Base-by-base conservation (phyloP, 2,113 vertebrate genomes). In the Pedetes capensis region DNA sequence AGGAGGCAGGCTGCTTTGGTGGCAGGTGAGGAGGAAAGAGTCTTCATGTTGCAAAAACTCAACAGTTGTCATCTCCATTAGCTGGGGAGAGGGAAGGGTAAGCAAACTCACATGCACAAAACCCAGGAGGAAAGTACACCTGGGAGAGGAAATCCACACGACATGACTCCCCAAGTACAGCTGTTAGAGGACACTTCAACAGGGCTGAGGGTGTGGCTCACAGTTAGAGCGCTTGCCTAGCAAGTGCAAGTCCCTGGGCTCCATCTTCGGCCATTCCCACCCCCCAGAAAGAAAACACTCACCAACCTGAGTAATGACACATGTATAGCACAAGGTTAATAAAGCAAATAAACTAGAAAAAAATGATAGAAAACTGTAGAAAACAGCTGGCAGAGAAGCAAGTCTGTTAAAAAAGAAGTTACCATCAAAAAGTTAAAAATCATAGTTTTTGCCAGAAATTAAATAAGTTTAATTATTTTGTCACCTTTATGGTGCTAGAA, bases 381-480 rank as follows among this genome's bases (percentile, higher is more conserved):
- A 92, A 74, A 83, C n/a, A 85, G 74, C 39, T 78, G 61, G 9
- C 25, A 42, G 53, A 81, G 71, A 93, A 93, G 64, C 27, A 90
- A 4, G 29, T 1, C 12, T 69, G 6, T 64, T 76, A 8, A 63
- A 34, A 61, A 51, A 64, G 39, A 42, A n/a, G 27, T n/a, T 68
- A 37, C 27, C 57, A n/a, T 86, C 51, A 93, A 94, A 72, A 53
- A 61, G 55, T 29, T 86, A 80, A 88, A 89, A 61, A 68, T 74
- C 10, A 23, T n/a, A 76, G 79, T 87, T 88, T 74, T 49, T 49
- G 89, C 8, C 39, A 39, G 59, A 71, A n/a, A 29, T 79, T 47
- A 59, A 78, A 89, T 72, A 61, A 61, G 39, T 0, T 25, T 37
- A 72, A 81, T 27, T 55, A 59, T 71, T 2, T 29, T 42, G 18